Evolutionary conservation across 2,797 vertebrate species (phyloP).

Genomic region (Lagocephalus sceleratus): DNA sequence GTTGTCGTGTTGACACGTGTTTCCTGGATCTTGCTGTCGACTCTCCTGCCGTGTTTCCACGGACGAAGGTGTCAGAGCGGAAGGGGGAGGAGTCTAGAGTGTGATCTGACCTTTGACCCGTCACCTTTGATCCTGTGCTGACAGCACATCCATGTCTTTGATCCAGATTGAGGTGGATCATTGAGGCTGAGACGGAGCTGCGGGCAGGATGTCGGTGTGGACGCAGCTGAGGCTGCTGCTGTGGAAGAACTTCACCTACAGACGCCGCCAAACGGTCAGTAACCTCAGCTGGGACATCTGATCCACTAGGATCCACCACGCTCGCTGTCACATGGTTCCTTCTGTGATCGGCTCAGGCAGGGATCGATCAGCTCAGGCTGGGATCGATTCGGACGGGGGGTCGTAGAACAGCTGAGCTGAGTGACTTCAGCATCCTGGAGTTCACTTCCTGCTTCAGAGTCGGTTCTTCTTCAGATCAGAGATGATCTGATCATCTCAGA

Average conservation of each 20-base stretch:
- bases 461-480: too few species aligned
- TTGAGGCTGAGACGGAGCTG: too few species aligned
- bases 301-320: background rate
- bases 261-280: conserved; percentile 90
- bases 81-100: conserved; percentile 12
- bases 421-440: too few species aligned
- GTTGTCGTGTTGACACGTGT: background rate
- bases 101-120: conserved; percentile 61
- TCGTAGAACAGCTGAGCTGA: too few species aligned
- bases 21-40: too few species aligned
- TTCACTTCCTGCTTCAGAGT: too few species aligned
- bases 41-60: background rate
- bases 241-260: conserved; percentile 96
- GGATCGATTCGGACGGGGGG: too few species aligned
- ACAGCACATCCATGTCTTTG: conserved; percentile 29
- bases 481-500: too few species aligned
- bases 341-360: too few species aligned
- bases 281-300: background rate
- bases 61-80: conserved; percentile 15
- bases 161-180: too few species aligned
- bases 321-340: too few species aligned
- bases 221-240: conserved; percentile 91
- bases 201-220: conserved; percentile 80
- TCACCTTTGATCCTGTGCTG: conserved; percentile 67
- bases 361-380: too few species aligned